Conservation (phyloP, 2,888 invertebrate species). For the Drosophila dives region DNA sequence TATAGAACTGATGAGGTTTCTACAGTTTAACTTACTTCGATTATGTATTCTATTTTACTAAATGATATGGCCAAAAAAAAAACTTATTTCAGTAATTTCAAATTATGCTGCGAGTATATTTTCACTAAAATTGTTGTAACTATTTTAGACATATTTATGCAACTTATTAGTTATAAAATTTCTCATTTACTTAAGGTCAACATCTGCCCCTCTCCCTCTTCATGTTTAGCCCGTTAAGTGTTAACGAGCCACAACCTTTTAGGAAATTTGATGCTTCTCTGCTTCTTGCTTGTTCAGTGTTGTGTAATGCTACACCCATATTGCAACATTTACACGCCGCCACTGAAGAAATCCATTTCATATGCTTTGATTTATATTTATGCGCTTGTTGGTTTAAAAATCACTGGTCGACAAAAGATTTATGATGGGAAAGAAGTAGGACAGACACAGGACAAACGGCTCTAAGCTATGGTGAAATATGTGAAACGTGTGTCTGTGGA, state of each 20-base stretch:
- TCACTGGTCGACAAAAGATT: conserved; percentile 47
- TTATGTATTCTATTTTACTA: not conserved
- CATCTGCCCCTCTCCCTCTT: too few relatives aligned
- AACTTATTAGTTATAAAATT: not conserved
- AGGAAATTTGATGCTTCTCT: conserved; percentile 43
- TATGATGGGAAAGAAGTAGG: conserved; percentile 42
- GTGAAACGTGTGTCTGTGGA: conserved; percentile 28
- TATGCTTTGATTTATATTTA: conserved; percentile 67
- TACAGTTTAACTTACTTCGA: not conserved
- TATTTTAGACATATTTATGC: not conserved
- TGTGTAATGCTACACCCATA: conserved; percentile 47
- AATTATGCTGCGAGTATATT: not conserved
- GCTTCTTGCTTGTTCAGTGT: conserved; percentile 26
- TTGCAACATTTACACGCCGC: conserved; percentile 23
- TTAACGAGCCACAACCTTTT: conserved; percentile 8
- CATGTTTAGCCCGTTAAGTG: conserved; percentile 15
- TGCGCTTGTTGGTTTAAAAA: conserved; percentile 54
- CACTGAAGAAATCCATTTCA: conserved; percentile 60
- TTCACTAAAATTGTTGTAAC: not conserved
- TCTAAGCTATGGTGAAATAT: conserved; percentile 37
- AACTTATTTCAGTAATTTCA: not conserved
- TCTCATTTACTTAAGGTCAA: not conserved
- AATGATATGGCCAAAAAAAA: not conserved
- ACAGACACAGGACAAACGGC: conserved; percentile 23
- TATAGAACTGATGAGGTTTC: not conserved